phyloP scores from a whole-genome alignment of 2,888 invertebrate genomes.

The Lithophane leautieri region DNA sequence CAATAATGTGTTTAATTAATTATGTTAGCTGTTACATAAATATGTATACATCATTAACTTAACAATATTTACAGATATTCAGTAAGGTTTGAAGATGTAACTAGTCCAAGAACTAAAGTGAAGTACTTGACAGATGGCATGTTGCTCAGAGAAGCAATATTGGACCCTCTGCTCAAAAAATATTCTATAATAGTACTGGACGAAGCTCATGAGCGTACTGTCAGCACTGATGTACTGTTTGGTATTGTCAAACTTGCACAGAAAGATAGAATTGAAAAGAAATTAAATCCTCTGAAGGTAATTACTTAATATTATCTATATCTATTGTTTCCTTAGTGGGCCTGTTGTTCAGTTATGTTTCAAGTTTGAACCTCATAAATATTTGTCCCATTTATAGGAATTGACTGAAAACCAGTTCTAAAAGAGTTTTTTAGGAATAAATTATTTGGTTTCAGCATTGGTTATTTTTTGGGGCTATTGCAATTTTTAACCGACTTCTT shows the following conservation, averaged over 20 bases:
- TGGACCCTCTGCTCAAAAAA: constrained; percentile 93
- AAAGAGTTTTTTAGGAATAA: background rate
- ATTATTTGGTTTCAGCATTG: background rate
- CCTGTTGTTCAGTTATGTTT: background rate
- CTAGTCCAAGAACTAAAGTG: constrained; percentile 94
- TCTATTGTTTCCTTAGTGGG: background rate
- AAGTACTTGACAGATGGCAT: constrained; percentile 99
- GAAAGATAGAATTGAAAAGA: constrained; percentile 91
- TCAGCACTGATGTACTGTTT: constrained; percentile 98
- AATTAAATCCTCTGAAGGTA: constrained; percentile 92
- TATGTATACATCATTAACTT: background rate
- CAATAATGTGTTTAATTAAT: background rate
- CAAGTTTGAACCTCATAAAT: background rate
- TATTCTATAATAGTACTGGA: constrained; percentile 97
- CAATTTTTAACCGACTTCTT: too few relatives aligned
- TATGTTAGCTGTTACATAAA: background rate
- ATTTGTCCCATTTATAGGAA: background rate
- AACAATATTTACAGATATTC: constrained; percentile 90
- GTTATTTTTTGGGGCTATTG: background rate
- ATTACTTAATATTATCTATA: constrained; percentile 6
- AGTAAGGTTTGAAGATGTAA: constrained; percentile 97
- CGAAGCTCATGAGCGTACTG: constrained; percentile 98
- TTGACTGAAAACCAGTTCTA: background rate
- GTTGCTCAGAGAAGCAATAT: constrained; percentile 96
- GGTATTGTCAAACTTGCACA: constrained; percentile 98